Percentiles rank a stretch among this genome's conserved stretches.
These are phyloP conservation scores for Prinia subflava DNA, from an alignment of 2,113 vertebrate species.

Conservation along the genomic window DNA sequence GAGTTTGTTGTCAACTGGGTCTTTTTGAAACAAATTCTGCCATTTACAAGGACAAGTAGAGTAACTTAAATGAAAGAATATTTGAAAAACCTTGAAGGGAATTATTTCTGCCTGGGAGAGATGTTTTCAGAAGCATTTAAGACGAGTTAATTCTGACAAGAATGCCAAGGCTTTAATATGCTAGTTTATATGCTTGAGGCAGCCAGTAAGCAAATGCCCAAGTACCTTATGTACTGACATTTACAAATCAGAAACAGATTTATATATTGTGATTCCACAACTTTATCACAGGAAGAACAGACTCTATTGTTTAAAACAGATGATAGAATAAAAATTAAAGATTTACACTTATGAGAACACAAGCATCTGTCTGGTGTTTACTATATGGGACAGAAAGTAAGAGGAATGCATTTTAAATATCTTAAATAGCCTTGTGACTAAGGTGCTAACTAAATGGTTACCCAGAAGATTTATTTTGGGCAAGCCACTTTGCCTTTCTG, in stretches of 20 bases:
- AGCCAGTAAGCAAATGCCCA: constrained; percentile 36
- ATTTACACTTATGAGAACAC: neutral
- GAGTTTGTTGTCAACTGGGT: neutral
- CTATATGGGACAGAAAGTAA: neutral
- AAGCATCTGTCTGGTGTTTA: constrained; percentile 18
- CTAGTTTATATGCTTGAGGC: constrained; percentile 46
- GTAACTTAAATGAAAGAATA: neutral
- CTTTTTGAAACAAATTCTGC: neutral
- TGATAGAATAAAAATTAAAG: constrained; percentile 30
- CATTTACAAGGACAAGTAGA: neutral
- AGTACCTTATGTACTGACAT: constrained; percentile 2
- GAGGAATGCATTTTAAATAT: neutral
- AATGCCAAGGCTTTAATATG: constrained; percentile 32
- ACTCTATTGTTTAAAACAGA: constrained; percentile 23
- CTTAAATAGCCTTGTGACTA: neutral
- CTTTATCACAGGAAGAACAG: constrained; percentile 27
- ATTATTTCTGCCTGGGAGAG: neutral
- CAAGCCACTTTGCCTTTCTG: neutral
- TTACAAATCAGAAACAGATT: constrained; percentile 53
- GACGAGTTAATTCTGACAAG: constrained; percentile 17
- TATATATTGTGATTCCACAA: constrained; percentile 32
- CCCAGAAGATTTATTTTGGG: neutral
- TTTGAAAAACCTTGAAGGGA: neutral
- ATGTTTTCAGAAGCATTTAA: constrained; percentile 17
- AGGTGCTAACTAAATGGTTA: neutral